A percentile compares a stretch with the other conserved stretches of the same genome.
Conservation (phyloP, 2,888 invertebrate genomes). For the Calameuta filiformis region DNA sequence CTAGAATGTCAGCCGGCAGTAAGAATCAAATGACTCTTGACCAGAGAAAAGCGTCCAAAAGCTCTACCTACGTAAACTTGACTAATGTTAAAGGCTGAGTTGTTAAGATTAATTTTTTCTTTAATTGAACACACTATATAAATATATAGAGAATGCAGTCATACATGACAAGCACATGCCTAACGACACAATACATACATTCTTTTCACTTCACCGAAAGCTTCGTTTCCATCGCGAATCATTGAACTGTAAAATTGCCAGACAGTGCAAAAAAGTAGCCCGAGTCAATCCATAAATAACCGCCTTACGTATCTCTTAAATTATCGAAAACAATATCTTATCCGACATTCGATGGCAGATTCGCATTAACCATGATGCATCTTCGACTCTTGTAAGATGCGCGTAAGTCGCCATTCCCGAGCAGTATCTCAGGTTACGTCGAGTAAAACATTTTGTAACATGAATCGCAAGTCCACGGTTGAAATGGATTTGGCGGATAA, state of each 20-base stretch:
- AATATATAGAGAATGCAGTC: not conserved
- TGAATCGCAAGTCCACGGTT: not conserved
- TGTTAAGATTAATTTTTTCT: not conserved
- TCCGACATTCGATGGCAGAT: not conserved
- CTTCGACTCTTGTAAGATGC: not conserved
- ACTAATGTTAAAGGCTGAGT: not conserved
- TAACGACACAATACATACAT: not conserved
- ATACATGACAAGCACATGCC: not conserved
- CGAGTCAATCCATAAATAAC: not conserved
- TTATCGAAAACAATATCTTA: not conserved
- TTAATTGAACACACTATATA: not conserved
- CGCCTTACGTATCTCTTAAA: not conserved
- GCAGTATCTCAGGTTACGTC: not conserved
- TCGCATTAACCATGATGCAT: not conserved
- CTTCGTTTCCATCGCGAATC: not conserved
- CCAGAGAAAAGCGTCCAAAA: not conserved
- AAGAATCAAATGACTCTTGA: not conserved
- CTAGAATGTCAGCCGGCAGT: not conserved
- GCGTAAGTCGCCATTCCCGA: not conserved
- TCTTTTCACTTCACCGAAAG: not conserved
- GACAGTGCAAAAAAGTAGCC: not conserved
- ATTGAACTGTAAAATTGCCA: not conserved
- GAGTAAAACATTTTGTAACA: not conserved
- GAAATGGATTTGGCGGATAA: not conserved
- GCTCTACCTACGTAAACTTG: not conserved